Evolutionary conservation across 2,113 vertebrate genomes (phyloP), one percentile per base, ranked within the genome.

Genomic region (Oncorhynchus clarkii): DNA sequence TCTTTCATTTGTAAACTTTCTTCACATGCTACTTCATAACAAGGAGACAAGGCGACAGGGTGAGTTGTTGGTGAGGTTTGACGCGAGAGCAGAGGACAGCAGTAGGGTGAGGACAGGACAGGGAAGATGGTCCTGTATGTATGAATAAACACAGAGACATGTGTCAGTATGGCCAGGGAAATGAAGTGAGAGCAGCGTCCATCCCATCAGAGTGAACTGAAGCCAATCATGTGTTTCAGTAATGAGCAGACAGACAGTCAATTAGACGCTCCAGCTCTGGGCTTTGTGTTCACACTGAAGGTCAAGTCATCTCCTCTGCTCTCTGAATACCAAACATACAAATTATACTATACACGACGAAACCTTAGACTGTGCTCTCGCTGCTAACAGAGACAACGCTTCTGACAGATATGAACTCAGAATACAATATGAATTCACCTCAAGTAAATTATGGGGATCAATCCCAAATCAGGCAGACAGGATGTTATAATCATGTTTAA

Each of bases 161-260:
- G 24, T n/a, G 18, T 62, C n/a, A 24, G 59, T 22, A 4, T 18
- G 16, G 2, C 2, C 39, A 20, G 54, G 54, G 54, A 57, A 20
- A 16, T 62, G n/a, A 62, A 8, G 16, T 16, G 59, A 22, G 59
- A 14, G 1, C 59, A 62, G 59, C 67, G 76, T 81, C 78, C 73
- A 86, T 88, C 76, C 51, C 82, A 88, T 88, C 88, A 86, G 54
- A 76, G 67, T 77, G 71, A 75, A 76, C 83, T 75, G 83, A 85
- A 86, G 82, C 87, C 87, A 89, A 83, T 88, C 84, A 84, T 81
- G 87, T 78, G 85, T 86, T 87, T 81, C 80, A 74, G 74, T 75
- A 84, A 89, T 83, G 82, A 62, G 6, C 59, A 62, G 20, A 62
- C 59, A 22, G n/a, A 62, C 5, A 62, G 20, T 62, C 59, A 62